Evolutionary conservation across 2,888 invertebrate genomes (phyloP), one percentile per base, ranked within the genome.

Genomic region (Polymixis flavicincta): DNA sequence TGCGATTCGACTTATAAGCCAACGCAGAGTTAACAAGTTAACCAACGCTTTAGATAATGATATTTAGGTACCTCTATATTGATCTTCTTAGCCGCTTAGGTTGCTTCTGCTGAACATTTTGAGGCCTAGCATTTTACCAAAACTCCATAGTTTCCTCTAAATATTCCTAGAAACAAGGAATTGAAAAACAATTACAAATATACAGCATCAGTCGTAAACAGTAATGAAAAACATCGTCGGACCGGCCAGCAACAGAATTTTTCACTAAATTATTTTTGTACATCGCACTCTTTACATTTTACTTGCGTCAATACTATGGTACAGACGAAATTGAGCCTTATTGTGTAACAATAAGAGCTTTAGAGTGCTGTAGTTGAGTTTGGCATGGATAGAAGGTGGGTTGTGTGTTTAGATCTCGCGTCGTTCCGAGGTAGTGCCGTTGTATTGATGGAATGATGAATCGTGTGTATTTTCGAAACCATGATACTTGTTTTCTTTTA

Each of bases 381-480:
- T 88, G 76, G 82, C 82, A 81, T 70, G 78, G 52, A 63, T 32
- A 25, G 55, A 80, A 50, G 25, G 72, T 76, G 76, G 72, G 63
- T 68, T 63, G 61, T 76, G 68, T 83, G 83, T 76, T 83, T 80
- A 70, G 42, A 79, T 60, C n/a, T 76, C 48, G 67, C 55, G 65
- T 69, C 42, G 63, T 37, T 37, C 13, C n/a, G 59, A 60, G 22
- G 22, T 32, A 13, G 45, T 66, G 76, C 67, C 55, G 76, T 65
- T 83, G 82, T 71, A 82, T 45, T 74, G 81, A 80, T 64, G 66
- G 84, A 86, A 76, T 80, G 88, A 82, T 82, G 85, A 89, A 90
- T 90, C 89, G 90, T 89, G 70, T 82, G 89, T 90, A 90, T 89
- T 83, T 86, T 89, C 85, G 13, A 65, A 73, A 71, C 61, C 64